These are phyloP conservation scores for Nephotettix cincticeps DNA, from an alignment of 1,140 invertebrate genomes.

Conservation along the genomic window DNA sequence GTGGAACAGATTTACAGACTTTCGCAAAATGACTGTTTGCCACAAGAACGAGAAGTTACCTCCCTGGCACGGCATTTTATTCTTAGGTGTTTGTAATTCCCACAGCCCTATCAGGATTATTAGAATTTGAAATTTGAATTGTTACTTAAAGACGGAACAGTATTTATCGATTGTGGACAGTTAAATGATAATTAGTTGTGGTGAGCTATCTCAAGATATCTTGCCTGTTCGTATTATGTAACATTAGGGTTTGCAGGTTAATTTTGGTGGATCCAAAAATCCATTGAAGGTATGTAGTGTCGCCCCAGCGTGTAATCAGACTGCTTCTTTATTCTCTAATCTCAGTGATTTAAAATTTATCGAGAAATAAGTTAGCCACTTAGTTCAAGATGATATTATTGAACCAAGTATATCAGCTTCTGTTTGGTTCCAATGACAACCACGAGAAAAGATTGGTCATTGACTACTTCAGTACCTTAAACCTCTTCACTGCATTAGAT, in stretches of 20 bases:
- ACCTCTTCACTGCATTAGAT: neutral
- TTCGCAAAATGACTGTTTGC: no score
- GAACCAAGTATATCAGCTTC: neutral
- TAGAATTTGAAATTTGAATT: no score
- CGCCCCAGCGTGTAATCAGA: neutral
- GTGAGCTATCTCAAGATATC: no score
- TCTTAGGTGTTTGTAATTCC: constrained; percentile 8
- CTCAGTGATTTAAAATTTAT: neutral
- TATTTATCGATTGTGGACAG: no score
- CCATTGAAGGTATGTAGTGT: neutral
- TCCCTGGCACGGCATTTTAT: neutral
- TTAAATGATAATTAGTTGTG: no score
- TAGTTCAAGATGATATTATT: no score
- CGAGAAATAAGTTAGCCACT: neutral
- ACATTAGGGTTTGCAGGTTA: no score
- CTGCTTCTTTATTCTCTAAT: no score
- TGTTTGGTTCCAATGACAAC: constrained; percentile 6
- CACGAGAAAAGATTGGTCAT: constrained; percentile 27
- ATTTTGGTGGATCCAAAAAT: no score
- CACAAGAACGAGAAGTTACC: neutral
- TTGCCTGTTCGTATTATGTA: neutral
- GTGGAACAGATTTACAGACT: no score
- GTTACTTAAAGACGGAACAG: no score
- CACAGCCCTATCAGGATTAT: neutral
- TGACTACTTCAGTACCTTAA: constrained; percentile 25